phyloP scores from a whole-genome alignment of 2,113 vertebrate genomes.

The Jacana jacana region DNA sequence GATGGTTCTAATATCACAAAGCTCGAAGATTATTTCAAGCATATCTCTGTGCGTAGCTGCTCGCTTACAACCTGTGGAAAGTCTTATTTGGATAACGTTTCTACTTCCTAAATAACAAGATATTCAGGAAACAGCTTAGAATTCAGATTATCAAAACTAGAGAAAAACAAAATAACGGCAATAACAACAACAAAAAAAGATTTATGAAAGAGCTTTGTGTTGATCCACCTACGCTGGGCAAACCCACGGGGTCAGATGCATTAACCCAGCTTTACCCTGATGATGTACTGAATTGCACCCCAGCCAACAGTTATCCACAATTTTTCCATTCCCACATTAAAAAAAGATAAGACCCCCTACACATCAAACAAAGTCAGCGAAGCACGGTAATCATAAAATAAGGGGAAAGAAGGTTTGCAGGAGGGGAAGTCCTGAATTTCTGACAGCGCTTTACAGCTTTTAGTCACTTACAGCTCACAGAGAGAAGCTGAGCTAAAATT shows the following conservation, averaged over 20 bases:
- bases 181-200: not conserved
- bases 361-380: conserved; percentile 4
- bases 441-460: conserved; percentile 43
- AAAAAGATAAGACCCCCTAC: not conserved
- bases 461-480: not conserved
- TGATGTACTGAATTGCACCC: rapidly evolving
- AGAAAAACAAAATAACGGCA: not conserved
- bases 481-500: conserved; percentile 47
- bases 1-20: conserved; percentile 20
- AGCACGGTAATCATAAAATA: conserved; percentile 9
- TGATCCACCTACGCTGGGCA: not conserved
- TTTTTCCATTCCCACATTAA: not conserved
- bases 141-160: not conserved
- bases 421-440: conserved; percentile 44
- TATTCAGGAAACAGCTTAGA: conserved; percentile 28
- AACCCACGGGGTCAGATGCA: not conserved
- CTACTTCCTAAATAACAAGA: not conserved
- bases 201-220: not conserved
- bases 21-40: not conserved
- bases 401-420: conserved; percentile 29
- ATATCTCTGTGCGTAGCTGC: not conserved
- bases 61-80: conserved; percentile 21
- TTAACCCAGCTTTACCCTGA: rapidly evolving
- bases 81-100: not conserved
- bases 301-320: not conserved